Conservation (phyloP, 2,888 invertebrate genomes). For the Lycia hirtaria region DNA sequence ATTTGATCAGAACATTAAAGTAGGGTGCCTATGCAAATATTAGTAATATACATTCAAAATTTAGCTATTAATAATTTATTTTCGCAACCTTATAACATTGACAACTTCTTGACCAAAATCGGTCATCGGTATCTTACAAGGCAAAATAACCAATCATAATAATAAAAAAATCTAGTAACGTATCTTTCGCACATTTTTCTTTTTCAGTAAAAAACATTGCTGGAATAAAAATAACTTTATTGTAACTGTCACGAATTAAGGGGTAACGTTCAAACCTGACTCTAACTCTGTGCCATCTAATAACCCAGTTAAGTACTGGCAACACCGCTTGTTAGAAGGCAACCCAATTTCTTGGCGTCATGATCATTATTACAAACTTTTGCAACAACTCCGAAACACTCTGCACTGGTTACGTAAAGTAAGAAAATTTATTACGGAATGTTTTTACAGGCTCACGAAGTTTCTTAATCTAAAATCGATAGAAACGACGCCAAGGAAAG, state of each 20-base stretch:
- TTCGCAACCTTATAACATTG: too few relatives aligned
- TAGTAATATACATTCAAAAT: too few relatives aligned
- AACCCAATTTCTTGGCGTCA: constrained; percentile 46
- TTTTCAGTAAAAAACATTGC: too few relatives aligned
- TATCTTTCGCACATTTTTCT: too few relatives aligned
- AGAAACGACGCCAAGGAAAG: constrained; percentile 76
- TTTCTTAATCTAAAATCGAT: constrained; percentile 85
- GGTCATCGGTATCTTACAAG: too few relatives aligned
- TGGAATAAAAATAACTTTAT: too few relatives aligned
- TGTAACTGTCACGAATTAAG: background rate
- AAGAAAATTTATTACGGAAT: constrained; percentile 77
- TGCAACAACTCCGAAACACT: constrained; percentile 60
- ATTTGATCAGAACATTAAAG: too few relatives aligned
- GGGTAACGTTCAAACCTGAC: background rate
- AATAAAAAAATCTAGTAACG: too few relatives aligned
- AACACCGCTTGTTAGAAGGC: constrained; percentile 30
- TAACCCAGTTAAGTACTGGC: constrained; percentile 19
- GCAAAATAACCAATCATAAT: too few relatives aligned
- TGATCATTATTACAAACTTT: constrained; percentile 61
- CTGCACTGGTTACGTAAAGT: constrained; percentile 62
- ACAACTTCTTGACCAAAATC: too few relatives aligned
- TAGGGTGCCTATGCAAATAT: too few relatives aligned
- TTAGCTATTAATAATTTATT: too few relatives aligned
- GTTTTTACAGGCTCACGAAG: constrained; percentile 79
- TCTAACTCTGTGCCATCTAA: constrained; percentile 19